These are phyloP conservation scores for Drosophila leontia DNA, from an alignment of 1,140 invertebrate genomes.

Conservation along the genomic window DNA sequence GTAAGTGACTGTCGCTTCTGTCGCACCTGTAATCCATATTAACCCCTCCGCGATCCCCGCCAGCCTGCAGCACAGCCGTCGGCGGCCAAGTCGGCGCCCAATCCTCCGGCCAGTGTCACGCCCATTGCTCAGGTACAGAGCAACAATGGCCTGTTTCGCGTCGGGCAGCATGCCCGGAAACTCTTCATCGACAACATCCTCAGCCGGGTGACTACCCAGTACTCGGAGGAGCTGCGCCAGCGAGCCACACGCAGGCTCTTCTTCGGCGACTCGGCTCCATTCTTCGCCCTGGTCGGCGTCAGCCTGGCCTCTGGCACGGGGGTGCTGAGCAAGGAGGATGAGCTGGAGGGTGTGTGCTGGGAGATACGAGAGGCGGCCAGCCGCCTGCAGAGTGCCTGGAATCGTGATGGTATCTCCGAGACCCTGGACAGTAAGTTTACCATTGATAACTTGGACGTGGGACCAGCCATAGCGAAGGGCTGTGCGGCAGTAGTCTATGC, in stretches of 20 bases:
- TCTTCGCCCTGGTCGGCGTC: constrained; percentile 91
- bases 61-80: constrained; percentile 46
- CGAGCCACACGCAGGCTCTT: constrained; percentile 88
- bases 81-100: constrained; percentile 27
- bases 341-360: constrained; percentile 91
- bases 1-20: constrained; percentile 32
- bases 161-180: constrained; percentile 87
- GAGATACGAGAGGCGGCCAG: constrained; percentile 91
- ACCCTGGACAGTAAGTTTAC: constrained; percentile 81
- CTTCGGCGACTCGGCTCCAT: constrained; percentile 90
- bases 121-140: constrained; percentile 7
- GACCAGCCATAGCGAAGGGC: constrained; percentile 91
- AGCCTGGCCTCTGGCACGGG: constrained; percentile 90
- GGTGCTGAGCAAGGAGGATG: constrained; percentile 92
- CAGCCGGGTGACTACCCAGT: constrained; percentile 88
- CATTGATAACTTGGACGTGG: constrained; percentile 89
- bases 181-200: constrained; percentile 90
- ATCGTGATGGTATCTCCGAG: constrained; percentile 86
- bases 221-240: constrained; percentile 88
- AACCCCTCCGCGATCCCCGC: neutral
- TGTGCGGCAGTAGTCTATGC: constrained; percentile 93
- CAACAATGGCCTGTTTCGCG: constrained; percentile 86
- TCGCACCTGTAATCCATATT: too few relatives aligned
- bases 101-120: constrained; percentile 36
- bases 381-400: constrained; percentile 87